Evolutionary conservation across 2,888 invertebrate genomes (phyloP).

Genomic region (Pherbina coryleti): DNA sequence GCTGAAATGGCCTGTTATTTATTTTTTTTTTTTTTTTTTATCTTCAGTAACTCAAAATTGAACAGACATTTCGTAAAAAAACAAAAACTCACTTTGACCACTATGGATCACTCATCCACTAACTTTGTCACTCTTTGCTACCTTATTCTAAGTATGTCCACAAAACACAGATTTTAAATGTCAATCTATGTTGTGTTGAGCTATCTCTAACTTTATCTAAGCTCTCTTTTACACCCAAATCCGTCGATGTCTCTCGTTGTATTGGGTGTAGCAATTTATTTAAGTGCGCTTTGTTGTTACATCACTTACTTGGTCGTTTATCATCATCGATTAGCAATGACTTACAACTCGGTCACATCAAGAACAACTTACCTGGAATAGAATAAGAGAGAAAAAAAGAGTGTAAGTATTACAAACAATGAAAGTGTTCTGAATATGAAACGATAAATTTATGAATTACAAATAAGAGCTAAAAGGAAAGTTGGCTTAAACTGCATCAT

Average conservation of each 20-base stretch:
- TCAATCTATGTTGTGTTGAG: background rate
- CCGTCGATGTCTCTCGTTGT: background rate
- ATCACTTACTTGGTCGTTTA: slow-evolving; percentile 22
- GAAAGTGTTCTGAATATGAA: background rate
- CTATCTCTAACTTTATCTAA: background rate
- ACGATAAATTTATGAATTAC: background rate
- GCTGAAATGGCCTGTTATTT: too few relatives aligned
- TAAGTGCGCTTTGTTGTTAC: slow-evolving; percentile 16
- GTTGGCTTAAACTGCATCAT: background rate
- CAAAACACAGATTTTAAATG: slow-evolving; percentile 8
- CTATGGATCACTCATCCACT: too few relatives aligned
- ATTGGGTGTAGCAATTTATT: slow-evolving; percentile 14
- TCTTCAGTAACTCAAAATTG: too few relatives aligned
- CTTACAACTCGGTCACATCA: background rate
- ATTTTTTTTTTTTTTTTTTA: too few relatives aligned
- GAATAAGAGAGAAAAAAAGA: background rate
- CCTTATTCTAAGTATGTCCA: too few relatives aligned
- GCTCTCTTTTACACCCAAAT: background rate
- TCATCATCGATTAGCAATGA: slow-evolving; percentile 2
- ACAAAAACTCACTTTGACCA: too few relatives aligned
- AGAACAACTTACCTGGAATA: slow-evolving; percentile 1
- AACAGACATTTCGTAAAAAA: too few relatives aligned
- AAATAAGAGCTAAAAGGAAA: background rate
- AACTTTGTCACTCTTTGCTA: too few relatives aligned
- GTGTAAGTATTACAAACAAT: background rate